Conservation (phyloP, 23 tunicate species). For the Styela clava region DNA sequence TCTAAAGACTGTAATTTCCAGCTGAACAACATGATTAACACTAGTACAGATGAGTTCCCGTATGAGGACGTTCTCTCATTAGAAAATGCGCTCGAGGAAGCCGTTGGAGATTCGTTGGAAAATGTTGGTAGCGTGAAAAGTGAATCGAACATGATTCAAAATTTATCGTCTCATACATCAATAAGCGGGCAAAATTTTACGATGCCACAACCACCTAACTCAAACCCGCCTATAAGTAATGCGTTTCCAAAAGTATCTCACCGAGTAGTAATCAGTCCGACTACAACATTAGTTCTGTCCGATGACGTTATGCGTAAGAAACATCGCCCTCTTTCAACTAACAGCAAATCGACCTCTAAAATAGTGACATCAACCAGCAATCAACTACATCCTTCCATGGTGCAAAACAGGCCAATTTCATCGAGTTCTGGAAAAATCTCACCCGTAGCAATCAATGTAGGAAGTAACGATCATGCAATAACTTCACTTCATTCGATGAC, state of each 20-base stretch:
- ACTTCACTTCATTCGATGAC: too few relatives aligned
- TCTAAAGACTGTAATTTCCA: background rate
- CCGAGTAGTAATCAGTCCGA: constrained; percentile 2
- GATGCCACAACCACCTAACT: background rate
- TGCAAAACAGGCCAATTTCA: background rate
- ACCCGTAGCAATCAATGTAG: too few relatives aligned
- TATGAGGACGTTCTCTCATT: constrained; percentile 5
- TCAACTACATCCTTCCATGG: too few relatives aligned
- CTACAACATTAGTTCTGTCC: background rate
- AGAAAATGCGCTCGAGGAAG: constrained; percentile 23
- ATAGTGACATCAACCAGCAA: background rate
- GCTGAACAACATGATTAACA: background rate
- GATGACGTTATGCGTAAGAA: constrained; percentile 3
- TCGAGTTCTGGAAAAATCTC: background rate
- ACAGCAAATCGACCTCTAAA: background rate
- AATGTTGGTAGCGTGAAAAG: background rate
- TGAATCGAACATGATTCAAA: background rate
- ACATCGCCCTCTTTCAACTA: constrained; percentile 5
- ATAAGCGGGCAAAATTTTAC: background rate
- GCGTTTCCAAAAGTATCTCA: constrained; percentile 2
- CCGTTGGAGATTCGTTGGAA: constrained; percentile 22
- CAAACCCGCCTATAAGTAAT: background rate
- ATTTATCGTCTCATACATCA: background rate
- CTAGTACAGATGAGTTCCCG: background rate
- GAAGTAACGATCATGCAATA: too few relatives aligned